Evolutionary conservation across 2,888 invertebrate species (phyloP).

Genomic region (Calameuta pallipes): DNA sequence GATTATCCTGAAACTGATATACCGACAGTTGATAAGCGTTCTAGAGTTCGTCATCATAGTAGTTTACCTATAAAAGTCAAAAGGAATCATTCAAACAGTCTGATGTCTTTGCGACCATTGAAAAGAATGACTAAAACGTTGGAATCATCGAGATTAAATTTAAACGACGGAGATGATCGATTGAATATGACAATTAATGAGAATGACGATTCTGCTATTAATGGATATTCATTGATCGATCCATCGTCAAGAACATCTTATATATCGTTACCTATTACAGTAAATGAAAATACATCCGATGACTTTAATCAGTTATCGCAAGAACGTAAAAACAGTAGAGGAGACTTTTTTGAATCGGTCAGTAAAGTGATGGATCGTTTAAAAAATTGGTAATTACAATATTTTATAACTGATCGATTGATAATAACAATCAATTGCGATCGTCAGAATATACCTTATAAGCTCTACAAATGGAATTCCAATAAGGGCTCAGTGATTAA

Average conservation of each 20-base stretch:
- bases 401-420: neutral
- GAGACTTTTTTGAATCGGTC: neutral
- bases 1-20: neutral
- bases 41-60: neutral
- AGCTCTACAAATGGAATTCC: neutral
- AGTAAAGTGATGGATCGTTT: neutral
- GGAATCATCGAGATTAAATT: neutral
- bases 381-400: neutral
- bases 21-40: neutral
- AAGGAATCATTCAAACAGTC: conserved; percentile 3
- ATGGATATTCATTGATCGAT: neutral
- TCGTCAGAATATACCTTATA: neutral
- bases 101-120: neutral
- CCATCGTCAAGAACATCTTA: neutral
- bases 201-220: neutral
- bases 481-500: neutral
- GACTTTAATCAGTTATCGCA: neutral
- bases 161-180: neutral
- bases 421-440: neutral
- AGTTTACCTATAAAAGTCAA: conserved; percentile 3
- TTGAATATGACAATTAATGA: neutral
- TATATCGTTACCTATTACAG: neutral
- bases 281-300: neutral
- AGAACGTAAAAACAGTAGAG: neutral
- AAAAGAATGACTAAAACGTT: conserved; percentile 5